These are phyloP conservation scores for Takifugu rubripes DNA, from an alignment of 2,797 vertebrate genomes.

Conservation along the genomic window DNA sequence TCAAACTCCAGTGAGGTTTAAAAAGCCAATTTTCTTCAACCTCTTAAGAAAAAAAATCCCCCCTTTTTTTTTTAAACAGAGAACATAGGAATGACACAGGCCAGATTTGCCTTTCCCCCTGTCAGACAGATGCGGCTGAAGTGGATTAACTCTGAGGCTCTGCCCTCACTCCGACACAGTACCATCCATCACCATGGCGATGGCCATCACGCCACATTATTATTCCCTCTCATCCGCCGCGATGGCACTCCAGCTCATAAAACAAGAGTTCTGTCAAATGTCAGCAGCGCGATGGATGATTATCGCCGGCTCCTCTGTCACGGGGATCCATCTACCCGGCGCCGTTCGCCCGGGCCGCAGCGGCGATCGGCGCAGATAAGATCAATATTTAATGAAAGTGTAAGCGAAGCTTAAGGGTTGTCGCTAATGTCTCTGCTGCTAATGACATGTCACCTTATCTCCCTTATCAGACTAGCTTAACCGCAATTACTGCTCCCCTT, in stretches of 20 bases:
- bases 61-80: too few relatives aligned
- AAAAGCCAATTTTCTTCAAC: too few relatives aligned
- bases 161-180: slow-evolving; percentile 52
- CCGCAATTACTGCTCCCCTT: slow-evolving; percentile 57
- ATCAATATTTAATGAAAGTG: slow-evolving; percentile 75
- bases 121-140: slow-evolving; percentile 44
- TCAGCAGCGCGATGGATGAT: slow-evolving; percentile 65
- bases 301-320: slow-evolving; percentile 63
- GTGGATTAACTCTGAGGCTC: slow-evolving; percentile 52
- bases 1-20: too few relatives aligned
- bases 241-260: slow-evolving; percentile 69
- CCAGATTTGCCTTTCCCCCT: background rate
- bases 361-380: slow-evolving; percentile 62
- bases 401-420: slow-evolving; percentile 74
- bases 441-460: slow-evolving; percentile 71
- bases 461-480: slow-evolving; percentile 64
- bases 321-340: slow-evolving; percentile 69
- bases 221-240: slow-evolving; percentile 62
- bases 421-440: slow-evolving; percentile 61
- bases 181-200: slow-evolving; percentile 58
- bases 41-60: too few relatives aligned
- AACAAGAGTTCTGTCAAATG: slow-evolving; percentile 70
- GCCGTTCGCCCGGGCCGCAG: slow-evolving; percentile 66
- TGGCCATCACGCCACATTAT: slow-evolving; percentile 60
- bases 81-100: slow-evolving; percentile 13